Base-by-base conservation (phyloP, 2,888 invertebrate species). In the Drosophila formosana region DNA sequence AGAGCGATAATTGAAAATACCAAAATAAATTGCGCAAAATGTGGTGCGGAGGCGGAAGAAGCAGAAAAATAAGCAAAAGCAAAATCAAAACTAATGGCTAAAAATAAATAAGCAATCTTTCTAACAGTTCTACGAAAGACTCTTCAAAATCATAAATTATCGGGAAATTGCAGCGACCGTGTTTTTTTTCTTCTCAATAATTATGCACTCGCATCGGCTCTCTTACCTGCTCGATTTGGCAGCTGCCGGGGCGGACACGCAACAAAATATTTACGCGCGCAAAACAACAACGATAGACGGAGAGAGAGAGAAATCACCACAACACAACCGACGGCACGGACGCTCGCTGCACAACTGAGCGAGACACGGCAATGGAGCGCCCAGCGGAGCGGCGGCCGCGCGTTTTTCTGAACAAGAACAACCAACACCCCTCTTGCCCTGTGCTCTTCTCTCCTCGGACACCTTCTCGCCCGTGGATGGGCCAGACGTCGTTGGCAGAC, bases 341-440 rank as follows among this genome's bases (percentile, higher is more conserved):
- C 83, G 83, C 86, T 88, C 78, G 86, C 80, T 88, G 86, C 83
- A 88, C 83, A 88, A 83, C 83, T 83, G 80, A 81, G 75, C 80
- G 73, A 82, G 70, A 68, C 70, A 73, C 73, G 63, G 72, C 67
- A 62, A 68, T 68, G 78, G 78, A 78, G 75, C 72, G 79, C 80
- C 85, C 86, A 85, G 82, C 87, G 83, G 83, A 82, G 81, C 80
- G 82, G 82, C 74, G 68, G 66, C 80, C 80, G 83, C 76, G 76
- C 76, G 78, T 68, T 73, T 73, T 74, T 71, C 69, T 75, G 80
- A 80, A 83, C 81, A 78, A 83, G 81, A 84, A 84, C 72, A 70
- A 70, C 79, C 72, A 70, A 70, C 79, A 77, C 82, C 80, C 77
- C 85, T 79, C 85, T 79, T 61, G 45, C 66, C 58, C 50, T 52